Conservation (phyloP, 2,113 vertebrate species). For the Cynocephalus volans region DNA sequence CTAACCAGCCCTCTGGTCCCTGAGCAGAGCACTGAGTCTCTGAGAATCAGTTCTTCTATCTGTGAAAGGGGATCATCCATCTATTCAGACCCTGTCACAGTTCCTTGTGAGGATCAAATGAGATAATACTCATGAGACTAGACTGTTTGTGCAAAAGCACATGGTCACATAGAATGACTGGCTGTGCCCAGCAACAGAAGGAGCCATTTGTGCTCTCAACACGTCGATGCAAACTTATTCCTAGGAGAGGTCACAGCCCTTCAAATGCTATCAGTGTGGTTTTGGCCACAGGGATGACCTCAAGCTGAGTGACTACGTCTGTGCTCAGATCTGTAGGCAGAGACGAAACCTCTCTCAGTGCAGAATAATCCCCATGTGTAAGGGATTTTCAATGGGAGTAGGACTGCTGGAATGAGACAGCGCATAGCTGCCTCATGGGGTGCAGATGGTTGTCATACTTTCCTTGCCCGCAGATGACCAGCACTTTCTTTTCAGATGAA, state of each 20-base stretch:
- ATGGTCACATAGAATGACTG: background rate
- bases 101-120: background rate
- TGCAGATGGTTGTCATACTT: conserved; percentile 2
- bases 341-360: conserved; percentile 32
- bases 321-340: conserved; percentile 59
- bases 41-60: background rate
- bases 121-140: background rate
- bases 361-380: background rate
- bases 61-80: background rate
- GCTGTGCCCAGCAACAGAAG: background rate
- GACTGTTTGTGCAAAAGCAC: background rate
- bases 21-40: background rate
- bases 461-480: conserved; percentile 24
- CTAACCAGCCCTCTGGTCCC: background rate
- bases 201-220: background rate
- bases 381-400: conserved; percentile 35
- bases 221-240: background rate
- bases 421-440: background rate
- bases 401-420: background rate
- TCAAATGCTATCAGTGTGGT: background rate
- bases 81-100: background rate
- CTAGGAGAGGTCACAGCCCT: background rate
- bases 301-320: background rate
- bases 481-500: background rate
- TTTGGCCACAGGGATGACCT: conserved; percentile 1